phyloP scores from a whole-genome alignment of 2,797 vertebrate genomes.

The Novumbra hubbsi region DNA sequence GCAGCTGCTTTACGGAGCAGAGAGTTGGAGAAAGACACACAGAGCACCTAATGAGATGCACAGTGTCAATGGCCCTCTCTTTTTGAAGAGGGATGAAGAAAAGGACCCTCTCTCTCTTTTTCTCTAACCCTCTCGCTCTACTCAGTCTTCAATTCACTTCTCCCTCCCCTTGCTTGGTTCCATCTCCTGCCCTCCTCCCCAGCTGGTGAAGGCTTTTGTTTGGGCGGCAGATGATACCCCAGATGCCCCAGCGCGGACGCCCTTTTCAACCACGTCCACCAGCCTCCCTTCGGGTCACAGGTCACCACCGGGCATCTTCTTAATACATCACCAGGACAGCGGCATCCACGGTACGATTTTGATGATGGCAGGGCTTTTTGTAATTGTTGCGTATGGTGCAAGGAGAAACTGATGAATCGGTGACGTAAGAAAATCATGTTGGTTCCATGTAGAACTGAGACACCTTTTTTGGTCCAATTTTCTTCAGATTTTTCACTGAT shows the following conservation, averaged over 20 bases:
- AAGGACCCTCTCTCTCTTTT: slow-evolving; percentile 57
- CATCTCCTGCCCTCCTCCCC: slow-evolving; percentile 72
- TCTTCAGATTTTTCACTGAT: neutral
- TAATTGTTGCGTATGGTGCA: slow-evolving; percentile 37
- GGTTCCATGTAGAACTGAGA: neutral
- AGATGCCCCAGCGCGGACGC: slow-evolving; percentile 72
- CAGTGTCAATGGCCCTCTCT: slow-evolving; percentile 77
- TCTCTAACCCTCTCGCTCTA: neutral
- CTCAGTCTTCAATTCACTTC: neutral
- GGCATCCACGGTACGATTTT: slow-evolving; percentile 53
- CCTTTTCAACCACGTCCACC: slow-evolving; percentile 72
- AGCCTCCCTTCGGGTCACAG: slow-evolving; percentile 70
- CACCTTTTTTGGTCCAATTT: neutral
- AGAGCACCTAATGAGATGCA: slow-evolving; percentile 71
- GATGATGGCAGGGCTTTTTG: slow-evolving; percentile 66
- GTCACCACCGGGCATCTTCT: slow-evolving; percentile 75
- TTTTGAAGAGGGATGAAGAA: slow-evolving; percentile 76
- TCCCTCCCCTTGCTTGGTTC: slow-evolving; percentile 48
- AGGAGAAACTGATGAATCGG: slow-evolving; percentile 28
- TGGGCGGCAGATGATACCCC: slow-evolving; percentile 73
- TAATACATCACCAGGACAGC: slow-evolving; percentile 74
- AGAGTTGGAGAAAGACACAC: slow-evolving; percentile 20
- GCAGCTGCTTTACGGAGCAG: slow-evolving; percentile 61
- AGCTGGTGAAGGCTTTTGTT: slow-evolving; percentile 74
- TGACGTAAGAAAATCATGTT: neutral